Conservation (phyloP, 2,888 invertebrate genomes). For the Lasioglossum leucozonium region DNA sequence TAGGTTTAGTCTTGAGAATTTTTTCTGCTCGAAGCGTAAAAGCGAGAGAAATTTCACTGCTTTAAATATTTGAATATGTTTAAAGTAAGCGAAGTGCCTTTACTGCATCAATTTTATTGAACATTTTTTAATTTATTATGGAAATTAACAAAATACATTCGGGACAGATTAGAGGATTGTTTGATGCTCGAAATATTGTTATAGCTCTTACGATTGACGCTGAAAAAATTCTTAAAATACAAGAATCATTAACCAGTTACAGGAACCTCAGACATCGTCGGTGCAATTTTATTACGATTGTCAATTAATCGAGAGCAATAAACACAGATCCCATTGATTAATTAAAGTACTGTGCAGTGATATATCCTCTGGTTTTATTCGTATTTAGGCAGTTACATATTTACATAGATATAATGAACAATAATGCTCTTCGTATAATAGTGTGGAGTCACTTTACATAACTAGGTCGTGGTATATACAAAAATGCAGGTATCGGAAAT, state of each 20-base stretch:
- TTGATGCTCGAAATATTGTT: not conserved
- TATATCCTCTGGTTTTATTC: slow-evolving; percentile 76
- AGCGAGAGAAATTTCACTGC: not conserved
- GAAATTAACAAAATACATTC: not conserved
- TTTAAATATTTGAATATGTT: too few species aligned
- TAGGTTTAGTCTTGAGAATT: not conserved
- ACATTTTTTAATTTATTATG: not conserved
- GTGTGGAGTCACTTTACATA: slow-evolving; percentile 68
- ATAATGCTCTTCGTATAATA: slow-evolving; percentile 73
- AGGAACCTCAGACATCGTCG: not conserved
- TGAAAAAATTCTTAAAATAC: not conserved
- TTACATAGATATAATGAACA: slow-evolving; percentile 83
- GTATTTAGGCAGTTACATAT: slow-evolving; percentile 83
- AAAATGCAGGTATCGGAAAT: slow-evolving; percentile 73
- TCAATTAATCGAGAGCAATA: slow-evolving; percentile 61
- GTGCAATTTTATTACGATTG: slow-evolving; percentile 9
- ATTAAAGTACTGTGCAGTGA: slow-evolving; percentile 67
- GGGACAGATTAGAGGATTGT: not conserved
- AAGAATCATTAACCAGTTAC: not conserved
- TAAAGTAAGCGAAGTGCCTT: too few species aligned
- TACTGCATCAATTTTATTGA: not conserved
- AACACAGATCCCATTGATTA: slow-evolving; percentile 24
- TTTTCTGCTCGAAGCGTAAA: not conserved
- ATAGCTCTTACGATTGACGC: not conserved
- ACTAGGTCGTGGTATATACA: slow-evolving; percentile 76